Evolutionary conservation across 2,888 invertebrate genomes (phyloP).

Genomic region (Agrochola circellaris): DNA sequence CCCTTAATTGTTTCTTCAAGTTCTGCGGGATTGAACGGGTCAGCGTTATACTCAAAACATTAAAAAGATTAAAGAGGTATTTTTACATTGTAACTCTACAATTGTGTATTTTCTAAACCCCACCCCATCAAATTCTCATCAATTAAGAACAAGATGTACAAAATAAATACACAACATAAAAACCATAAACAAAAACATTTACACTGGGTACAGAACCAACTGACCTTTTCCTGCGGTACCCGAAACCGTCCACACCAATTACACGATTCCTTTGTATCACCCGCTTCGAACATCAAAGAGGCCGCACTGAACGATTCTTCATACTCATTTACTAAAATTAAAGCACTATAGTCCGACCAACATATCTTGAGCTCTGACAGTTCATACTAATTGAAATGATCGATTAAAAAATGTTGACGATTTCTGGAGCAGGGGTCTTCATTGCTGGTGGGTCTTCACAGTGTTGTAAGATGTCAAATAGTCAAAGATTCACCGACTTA

Average conservation of each 20-base stretch:
- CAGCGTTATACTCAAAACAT: no score
- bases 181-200: background rate
- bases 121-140: background rate
- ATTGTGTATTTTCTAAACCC: no score
- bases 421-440: slow-evolving; percentile 70
- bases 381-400: slow-evolving; percentile 6
- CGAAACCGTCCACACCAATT: slow-evolving; percentile 78
- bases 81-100: no score
- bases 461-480: slow-evolving; percentile 81
- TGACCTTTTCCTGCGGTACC: slow-evolving; percentile 64
- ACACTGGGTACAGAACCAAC: slow-evolving; percentile 63
- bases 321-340: slow-evolving; percentile 84
- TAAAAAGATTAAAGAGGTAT: no score
- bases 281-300: slow-evolving; percentile 83
- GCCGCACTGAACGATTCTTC: slow-evolving; percentile 89
- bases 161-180: background rate
- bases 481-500: slow-evolving; percentile 86
- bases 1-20: no score
- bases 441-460: slow-evolving; percentile 69
- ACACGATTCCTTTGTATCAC: slow-evolving; percentile 79
- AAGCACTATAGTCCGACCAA: slow-evolving; percentile 75
- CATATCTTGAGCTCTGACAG: slow-evolving; percentile 66
- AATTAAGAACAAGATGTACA: background rate
- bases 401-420: background rate
- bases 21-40: no score